Evolutionary conservation across 2,888 invertebrate genomes (phyloP), one percentile per base, ranked within the genome.

Genomic region (Neria commutata): DNA sequence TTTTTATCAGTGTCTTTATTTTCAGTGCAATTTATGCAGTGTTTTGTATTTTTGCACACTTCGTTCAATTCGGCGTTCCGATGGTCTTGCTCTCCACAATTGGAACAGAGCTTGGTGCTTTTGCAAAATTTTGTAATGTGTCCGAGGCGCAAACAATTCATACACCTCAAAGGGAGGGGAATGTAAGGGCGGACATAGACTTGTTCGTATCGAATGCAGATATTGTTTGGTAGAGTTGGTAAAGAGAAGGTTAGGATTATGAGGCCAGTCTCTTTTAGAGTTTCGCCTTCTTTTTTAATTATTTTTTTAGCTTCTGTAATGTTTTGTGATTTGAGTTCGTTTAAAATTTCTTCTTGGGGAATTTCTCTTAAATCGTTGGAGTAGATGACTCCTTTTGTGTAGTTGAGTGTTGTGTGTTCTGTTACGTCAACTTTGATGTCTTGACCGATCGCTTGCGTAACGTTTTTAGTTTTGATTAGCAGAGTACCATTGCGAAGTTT

Each of bases 301-400:
- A 58, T 56, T 62, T 62, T 56, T 40, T 45, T 58, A 24, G 57
- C 59, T 51, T 61, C 59, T 3, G n/a, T 19, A 10, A 61, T 49
- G 24, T 57, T 57, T 48, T 61, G 57, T 5, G 24, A n/a, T 37
- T 53, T 46, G 17, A 60, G 46, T 46, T 60, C 55, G 10, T 48
- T 29, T 5, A 56, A 29, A 10, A 62, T 62, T 52, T 50, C 54
- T 10, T 52, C 37, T 55, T 61, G 60, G 3, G 42, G 47, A 45
- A 60, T 46, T 5, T 34, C 57, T 10, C 54, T 19, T 16, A 56
- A 33, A 14, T 56, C 50, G 17, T 56, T 51, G 3, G 45, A 54
- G 34, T 60, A 55, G 17, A 56, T 49, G 2, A 52, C 48, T 1
- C 49, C 60, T 42, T 56, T 60, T 3, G 26, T 16, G 8, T 48